Conservation (phyloP, 1,140 invertebrate genomes). For the Diabrotica virgifera region DNA sequence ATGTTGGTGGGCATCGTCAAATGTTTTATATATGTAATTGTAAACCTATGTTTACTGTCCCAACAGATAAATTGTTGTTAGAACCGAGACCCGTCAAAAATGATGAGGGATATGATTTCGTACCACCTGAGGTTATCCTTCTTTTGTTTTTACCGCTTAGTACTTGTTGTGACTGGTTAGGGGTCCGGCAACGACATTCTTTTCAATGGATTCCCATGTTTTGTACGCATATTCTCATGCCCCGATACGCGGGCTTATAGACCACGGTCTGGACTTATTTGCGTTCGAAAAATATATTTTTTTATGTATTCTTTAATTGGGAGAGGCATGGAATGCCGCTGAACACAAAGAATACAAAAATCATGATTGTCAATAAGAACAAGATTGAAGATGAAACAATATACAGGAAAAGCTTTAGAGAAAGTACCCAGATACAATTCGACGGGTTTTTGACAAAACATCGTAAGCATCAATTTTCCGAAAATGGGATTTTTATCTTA, state of each 20-base stretch:
- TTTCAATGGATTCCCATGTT: conserved; percentile 23
- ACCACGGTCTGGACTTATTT: not conserved
- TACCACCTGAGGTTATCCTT: conserved; percentile 25
- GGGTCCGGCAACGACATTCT: conserved; percentile 24
- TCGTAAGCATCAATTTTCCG: too few relatives aligned
- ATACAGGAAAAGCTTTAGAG: too few relatives aligned
- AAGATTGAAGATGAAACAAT: too few relatives aligned
- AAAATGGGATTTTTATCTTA: too few relatives aligned
- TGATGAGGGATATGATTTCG: conserved; percentile 29
- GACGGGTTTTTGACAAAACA: too few relatives aligned
- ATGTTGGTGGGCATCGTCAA: conserved; percentile 9
- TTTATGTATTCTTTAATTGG: too few relatives aligned
- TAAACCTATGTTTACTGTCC: conserved; percentile 23
- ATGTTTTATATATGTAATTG: conserved; percentile 22
- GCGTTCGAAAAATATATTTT: too few relatives aligned
- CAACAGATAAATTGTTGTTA: conserved; percentile 25
- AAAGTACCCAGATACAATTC: too few relatives aligned
- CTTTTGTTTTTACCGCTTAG: conserved; percentile 28
- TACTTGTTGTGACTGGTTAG: conserved; percentile 25
- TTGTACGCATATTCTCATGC: conserved; percentile 21
- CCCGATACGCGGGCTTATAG: conserved; percentile 8
- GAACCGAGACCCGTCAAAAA: conserved; percentile 23
- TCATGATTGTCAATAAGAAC: too few relatives aligned
- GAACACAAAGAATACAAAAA: too few relatives aligned
- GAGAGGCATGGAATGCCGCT: too few relatives aligned